phyloP scores from a whole-genome alignment of 2,888 invertebrate genomes.

The Mesorhabditis sp. region DNA sequence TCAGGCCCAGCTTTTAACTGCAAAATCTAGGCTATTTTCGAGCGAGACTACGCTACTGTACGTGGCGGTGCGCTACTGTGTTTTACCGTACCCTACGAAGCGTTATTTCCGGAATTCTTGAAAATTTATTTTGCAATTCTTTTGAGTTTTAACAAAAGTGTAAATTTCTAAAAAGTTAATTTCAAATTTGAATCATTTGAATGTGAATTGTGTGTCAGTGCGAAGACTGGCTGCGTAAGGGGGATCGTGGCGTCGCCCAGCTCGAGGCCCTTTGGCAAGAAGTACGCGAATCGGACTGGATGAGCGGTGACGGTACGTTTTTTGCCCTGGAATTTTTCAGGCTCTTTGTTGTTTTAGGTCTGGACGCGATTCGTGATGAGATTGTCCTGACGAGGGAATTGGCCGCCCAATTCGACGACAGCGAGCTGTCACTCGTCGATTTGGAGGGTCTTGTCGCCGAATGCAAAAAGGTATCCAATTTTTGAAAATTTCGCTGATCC shows the following conservation, averaged over 20 bases:
- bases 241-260: not conserved
- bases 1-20: too few species aligned
- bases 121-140: too few species aligned
- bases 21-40: too few species aligned
- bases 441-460: not conserved
- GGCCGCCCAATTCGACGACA: conserved; percentile 4
- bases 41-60: too few species aligned
- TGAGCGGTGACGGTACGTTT: conserved; percentile 15
- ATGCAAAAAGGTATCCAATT: not conserved
- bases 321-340: not conserved
- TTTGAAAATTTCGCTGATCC: not conserved
- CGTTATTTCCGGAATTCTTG: too few species aligned
- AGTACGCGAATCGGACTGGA: conserved; percentile 21
- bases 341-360: conserved; percentile 2
- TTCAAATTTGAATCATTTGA: too few species aligned
- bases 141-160: too few species aligned
- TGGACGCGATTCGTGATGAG: conserved; percentile 9
- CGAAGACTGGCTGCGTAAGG: not conserved
- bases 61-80: too few species aligned
- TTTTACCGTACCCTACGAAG: too few species aligned
- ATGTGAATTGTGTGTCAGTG: not conserved
- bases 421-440: conserved; percentile 21
- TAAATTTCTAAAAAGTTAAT: too few species aligned
- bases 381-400: conserved; percentile 7
- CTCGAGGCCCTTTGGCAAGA: conserved; percentile 14